Conservation (phyloP, 2,113 vertebrate species). For the Saguinus imperator region DNA sequence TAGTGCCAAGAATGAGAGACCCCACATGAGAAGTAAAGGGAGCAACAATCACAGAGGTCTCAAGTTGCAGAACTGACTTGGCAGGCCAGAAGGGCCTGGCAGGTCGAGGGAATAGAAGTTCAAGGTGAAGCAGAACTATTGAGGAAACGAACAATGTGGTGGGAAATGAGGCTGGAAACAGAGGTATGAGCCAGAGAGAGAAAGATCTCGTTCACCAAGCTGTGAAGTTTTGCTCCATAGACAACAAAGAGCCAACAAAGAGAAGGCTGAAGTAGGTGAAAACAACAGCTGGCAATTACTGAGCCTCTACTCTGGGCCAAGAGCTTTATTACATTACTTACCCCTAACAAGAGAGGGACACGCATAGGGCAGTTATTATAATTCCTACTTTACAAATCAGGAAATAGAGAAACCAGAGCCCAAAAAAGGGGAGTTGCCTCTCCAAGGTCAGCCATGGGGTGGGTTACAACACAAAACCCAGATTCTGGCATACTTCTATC, state of each 20-base stretch:
- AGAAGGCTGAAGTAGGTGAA: neutral
- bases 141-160: neutral
- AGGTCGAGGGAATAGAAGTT: neutral
- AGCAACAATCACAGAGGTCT: neutral
- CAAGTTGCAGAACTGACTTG: accelerated
- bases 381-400: neutral
- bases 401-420: neutral
- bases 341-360: neutral
- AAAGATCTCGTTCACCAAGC: neutral
- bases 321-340: neutral
- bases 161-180: neutral
- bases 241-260: neutral
- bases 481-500: neutral
- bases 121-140: neutral
- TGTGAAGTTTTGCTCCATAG: neutral
- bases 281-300: neutral
- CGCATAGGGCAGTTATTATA: neutral
- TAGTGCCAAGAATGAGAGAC: neutral
- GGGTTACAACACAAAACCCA: neutral
- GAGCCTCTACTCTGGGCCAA: neutral
- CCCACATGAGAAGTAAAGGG: neutral
- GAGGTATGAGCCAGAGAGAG: neutral
- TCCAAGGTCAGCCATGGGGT: neutral
- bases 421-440: neutral
- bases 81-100: neutral